Base-by-base conservation (phyloP, 2,888 invertebrate species). In the Sphinx pinastri region DNA sequence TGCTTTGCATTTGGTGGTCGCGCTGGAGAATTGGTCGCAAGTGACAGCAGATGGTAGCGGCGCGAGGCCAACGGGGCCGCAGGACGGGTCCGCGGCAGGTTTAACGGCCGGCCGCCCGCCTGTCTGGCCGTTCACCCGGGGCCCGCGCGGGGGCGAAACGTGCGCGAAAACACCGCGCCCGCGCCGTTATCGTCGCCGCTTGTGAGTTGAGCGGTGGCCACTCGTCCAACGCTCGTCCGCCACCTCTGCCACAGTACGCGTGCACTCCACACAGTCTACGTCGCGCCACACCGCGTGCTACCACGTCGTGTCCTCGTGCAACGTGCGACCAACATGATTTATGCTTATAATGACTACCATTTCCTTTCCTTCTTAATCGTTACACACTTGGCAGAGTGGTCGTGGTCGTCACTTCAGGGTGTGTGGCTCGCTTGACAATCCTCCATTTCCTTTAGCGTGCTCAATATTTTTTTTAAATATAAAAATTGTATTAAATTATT, bases 71-170 rank as follows among this genome's bases (percentile, higher is more conserved):
- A 81, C 79, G 89, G 86, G 88, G 88, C 88, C 89, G 84, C 85
- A 83, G 83, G 88, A 83, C 88, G 86, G 83, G 86, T 86, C 88
- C 83, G 83, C 83, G 86, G 88, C 90, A 93, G 89, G 93, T 93
- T 92, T 93, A 93, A 92, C 92, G 94, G 92, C 93, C 92, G 91
- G 86, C 89, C 90, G 89, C 85, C 89, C 87, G 89, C 84, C 89
- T 88, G 94, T 93, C 94, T 93, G 94, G 93, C 91, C 94, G 89
- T 94, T 94, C 92, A 94, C 93, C 93, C 93, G 92, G 81, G 92
- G 91, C 90, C 90, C 92, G 88, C 85, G 89, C 89, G 90, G 92
- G 90, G 88, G 88, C 88, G 83, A 86, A 88, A 84, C 86, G 85
- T 85, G 90, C 90, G 91, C 92, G 92, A 92, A 92, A 92, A 91